Conservation (phyloP, 2,888 invertebrate genomes). For the Zaprionus bogoriensis region DNA sequence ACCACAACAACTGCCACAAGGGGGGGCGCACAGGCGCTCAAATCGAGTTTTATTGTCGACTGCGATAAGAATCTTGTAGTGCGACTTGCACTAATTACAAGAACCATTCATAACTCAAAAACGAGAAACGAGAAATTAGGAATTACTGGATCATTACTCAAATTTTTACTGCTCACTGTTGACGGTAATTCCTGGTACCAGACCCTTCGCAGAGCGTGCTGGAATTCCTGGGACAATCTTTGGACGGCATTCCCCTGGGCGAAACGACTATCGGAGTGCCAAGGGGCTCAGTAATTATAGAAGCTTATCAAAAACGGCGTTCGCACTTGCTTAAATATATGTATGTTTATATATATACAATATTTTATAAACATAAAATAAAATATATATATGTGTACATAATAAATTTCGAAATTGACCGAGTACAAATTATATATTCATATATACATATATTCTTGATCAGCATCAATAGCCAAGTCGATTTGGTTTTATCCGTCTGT, state of each 20-base stretch:
- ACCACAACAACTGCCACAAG: not conserved
- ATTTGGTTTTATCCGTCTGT: no score
- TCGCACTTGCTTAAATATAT: no score
- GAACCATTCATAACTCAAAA: slow-evolving; percentile 55
- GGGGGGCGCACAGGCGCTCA: slow-evolving; percentile 29
- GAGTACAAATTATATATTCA: no score
- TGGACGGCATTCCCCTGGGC: not conserved
- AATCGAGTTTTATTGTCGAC: slow-evolving; percentile 70
- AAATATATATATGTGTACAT: no score
- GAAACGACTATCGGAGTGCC: not conserved
- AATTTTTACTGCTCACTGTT: slow-evolving; percentile 28
- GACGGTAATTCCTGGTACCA: slow-evolving; percentile 9
- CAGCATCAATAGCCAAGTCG: no score
- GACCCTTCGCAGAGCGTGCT: slow-evolving; percentile 29
- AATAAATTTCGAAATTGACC: no score
- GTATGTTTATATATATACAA: no score
- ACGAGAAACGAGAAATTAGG: slow-evolving; percentile 26
- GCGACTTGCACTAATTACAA: slow-evolving; percentile 69
- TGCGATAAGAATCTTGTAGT: slow-evolving; percentile 60
- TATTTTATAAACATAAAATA: no score
- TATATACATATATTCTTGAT: no score
- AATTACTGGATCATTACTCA: slow-evolving; percentile 37
- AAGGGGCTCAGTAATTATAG: no score
- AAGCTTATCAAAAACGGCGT: no score
- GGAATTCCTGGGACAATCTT: slow-evolving; percentile 34